These are phyloP conservation scores for Drosophila anomalipes DNA, from an alignment of 2,888 invertebrate species.

Conservation along the genomic window DNA sequence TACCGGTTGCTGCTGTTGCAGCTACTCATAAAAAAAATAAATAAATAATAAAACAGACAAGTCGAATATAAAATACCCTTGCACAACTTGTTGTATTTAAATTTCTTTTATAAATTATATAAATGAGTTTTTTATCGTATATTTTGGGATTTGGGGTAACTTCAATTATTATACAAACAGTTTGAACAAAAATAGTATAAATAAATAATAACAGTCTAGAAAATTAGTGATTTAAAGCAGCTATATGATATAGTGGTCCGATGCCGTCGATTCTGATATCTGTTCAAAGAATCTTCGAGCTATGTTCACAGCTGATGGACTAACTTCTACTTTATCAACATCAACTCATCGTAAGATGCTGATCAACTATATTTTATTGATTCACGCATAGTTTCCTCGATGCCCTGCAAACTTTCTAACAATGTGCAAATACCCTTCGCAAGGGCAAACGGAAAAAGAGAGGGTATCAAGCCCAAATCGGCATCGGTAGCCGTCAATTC, in stretches of 20 bases:
- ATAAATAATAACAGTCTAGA: background rate
- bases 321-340: background rate
- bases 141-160: background rate
- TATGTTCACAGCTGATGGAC: background rate
- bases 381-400: background rate
- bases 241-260: background rate
- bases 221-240: background rate
- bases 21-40: slow-evolving; percentile 33
- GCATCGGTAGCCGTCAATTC: slow-evolving; percentile 67
- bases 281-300: background rate
- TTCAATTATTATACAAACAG: too few relatives aligned
- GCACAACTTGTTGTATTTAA: background rate
- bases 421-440: background rate
- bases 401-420: background rate
- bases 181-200: too few relatives aligned
- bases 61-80: background rate
- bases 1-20: slow-evolving; percentile 51
- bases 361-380: background rate
- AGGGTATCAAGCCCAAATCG: slow-evolving; percentile 29
- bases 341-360: background rate
- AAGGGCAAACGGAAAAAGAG: background rate
- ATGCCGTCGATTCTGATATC: background rate
- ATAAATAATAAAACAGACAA: background rate
- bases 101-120: too few relatives aligned
- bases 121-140: background rate